phyloP scores from a whole-genome alignment of 2,113 vertebrate genomes.

The Myrmecophaga tridactyla region DNA sequence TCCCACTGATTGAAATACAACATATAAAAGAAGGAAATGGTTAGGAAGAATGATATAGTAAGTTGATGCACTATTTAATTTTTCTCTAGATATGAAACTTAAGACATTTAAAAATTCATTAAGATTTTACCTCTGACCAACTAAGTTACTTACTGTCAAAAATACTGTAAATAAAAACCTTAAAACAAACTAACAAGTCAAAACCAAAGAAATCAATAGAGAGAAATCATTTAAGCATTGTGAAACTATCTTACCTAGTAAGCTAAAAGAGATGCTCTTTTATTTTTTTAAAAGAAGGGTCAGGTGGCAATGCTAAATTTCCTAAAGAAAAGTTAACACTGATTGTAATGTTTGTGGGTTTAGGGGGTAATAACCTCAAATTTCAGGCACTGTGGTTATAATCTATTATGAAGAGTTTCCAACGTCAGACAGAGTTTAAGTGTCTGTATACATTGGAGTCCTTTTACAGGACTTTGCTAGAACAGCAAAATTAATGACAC shows the following conservation, averaged over 20 bases:
- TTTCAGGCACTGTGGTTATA: conserved; percentile 79
- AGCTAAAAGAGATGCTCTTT: conserved; percentile 66
- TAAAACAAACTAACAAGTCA: background rate
- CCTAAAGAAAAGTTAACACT: conserved; percentile 79
- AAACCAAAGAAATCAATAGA: conserved; percentile 8
- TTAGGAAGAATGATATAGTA: background rate
- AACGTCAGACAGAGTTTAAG: conserved; percentile 68
- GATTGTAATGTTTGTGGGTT: conserved; percentile 75
- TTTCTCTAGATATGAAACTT: background rate
- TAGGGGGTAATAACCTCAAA: conserved; percentile 77
- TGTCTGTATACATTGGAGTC: conserved; percentile 6
- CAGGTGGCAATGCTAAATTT: conserved; percentile 77
- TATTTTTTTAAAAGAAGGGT: conserved; percentile 73
- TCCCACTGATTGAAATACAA: background rate
- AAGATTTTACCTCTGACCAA: background rate
- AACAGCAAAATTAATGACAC: conserved; percentile 64
- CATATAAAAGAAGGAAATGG: background rate
- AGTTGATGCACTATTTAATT: background rate
- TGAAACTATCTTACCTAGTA: conserved; percentile 45
- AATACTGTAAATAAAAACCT: background rate
- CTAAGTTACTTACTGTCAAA: background rate
- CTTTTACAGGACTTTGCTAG: conserved; percentile 58
- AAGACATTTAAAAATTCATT: background rate
- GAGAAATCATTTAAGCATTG: conserved; percentile 17
- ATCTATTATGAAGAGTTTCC: conserved; percentile 66